phyloP scores from a whole-genome alignment of 2,888 invertebrate species.

The Plagodis pulveraria region DNA sequence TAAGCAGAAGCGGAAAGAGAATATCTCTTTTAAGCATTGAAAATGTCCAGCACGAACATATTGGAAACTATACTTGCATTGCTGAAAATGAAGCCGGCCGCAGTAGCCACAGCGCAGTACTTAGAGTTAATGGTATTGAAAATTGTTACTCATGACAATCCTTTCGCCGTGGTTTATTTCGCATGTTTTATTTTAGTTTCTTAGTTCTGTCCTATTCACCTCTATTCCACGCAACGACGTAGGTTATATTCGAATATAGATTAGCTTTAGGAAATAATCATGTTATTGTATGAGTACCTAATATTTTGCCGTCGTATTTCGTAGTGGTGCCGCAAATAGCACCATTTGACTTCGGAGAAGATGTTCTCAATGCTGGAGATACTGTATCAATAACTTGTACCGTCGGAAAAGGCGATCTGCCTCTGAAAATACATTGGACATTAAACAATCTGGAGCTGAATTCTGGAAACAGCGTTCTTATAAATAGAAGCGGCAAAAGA shows the following conservation, averaged over 20 bases:
- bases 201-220: constrained; percentile 1
- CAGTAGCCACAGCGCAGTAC: constrained; percentile 85
- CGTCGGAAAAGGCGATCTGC: constrained; percentile 89
- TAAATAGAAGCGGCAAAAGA: constrained; percentile 57
- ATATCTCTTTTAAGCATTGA: constrained; percentile 82
- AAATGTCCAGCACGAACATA: constrained; percentile 83
- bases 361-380: constrained; percentile 89
- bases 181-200: constrained; percentile 11
- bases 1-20: constrained; percentile 57
- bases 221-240: not conserved
- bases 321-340: constrained; percentile 89
- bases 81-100: constrained; percentile 87
- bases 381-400: constrained; percentile 88
- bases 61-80: constrained; percentile 86
- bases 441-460: constrained; percentile 84
- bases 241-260: not conserved
- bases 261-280: not conserved
- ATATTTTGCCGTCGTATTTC: constrained; percentile 9
- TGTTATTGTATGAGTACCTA: not conserved
- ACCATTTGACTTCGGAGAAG: constrained; percentile 90
- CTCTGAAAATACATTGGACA: constrained; percentile 88
- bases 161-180: constrained; percentile 17
- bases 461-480: constrained; percentile 46
- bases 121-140: constrained; percentile 88
- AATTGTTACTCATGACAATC: constrained; percentile 1